These are phyloP conservation scores for Heliocidaris tuberculata DNA, from an alignment of 35 echinoderm and acorn worm species.

Conservation along the genomic window DNA sequence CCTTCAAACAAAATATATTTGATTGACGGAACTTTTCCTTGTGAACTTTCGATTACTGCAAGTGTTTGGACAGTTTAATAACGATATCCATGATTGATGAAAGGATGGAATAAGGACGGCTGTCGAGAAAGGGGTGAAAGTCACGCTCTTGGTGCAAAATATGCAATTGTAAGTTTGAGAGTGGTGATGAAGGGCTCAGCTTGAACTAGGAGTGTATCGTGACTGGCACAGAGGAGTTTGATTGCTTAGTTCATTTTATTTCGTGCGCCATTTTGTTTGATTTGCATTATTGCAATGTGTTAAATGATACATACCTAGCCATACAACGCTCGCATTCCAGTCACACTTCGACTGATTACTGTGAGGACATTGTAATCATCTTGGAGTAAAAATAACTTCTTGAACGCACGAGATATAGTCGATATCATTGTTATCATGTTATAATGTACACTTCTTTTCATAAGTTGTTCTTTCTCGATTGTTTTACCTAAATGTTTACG, in stretches of 20 bases:
- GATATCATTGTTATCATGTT: too few species aligned
- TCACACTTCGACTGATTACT: background rate
- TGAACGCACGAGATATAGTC: too few species aligned
- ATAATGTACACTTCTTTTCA: too few species aligned
- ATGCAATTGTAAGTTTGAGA: background rate
- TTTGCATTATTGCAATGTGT: conserved; percentile 18
- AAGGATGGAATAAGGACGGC: background rate
- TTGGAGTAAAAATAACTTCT: background rate
- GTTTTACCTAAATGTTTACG: too few species aligned
- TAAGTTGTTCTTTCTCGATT: too few species aligned
- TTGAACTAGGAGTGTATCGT: background rate
- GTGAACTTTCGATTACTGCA: conserved; percentile 24
- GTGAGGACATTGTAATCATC: conserved; percentile 9
- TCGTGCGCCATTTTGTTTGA: conserved; percentile 9
- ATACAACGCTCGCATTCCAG: background rate
- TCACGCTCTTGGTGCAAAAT: conserved; percentile 31
- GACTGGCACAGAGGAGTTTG: background rate
- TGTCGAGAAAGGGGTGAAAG: background rate
- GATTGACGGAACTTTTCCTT: conserved; percentile 18
- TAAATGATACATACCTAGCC: background rate
- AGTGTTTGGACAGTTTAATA: conserved; percentile 38
- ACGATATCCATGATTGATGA: conserved; percentile 31
- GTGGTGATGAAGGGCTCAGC: conserved; percentile 7
- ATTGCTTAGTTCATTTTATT: conserved; percentile 13
- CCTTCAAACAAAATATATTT: conserved; percentile 7